Conservation (phyloP, 2,888 invertebrate genomes). For the Nephrotoma guestfalica region DNA sequence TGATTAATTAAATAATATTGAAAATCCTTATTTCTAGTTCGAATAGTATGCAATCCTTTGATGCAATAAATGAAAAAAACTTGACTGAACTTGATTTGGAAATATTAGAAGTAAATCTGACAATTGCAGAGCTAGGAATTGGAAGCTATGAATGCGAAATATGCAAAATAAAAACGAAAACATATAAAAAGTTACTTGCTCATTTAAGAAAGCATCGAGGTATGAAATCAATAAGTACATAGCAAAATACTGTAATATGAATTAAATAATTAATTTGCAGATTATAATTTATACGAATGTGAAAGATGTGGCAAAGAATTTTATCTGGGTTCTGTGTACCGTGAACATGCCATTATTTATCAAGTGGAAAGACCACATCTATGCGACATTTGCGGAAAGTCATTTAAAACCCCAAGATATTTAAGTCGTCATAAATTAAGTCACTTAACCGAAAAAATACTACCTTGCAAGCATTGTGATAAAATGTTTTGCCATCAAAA, state of each 20-base stretch:
- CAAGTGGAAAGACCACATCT: slow-evolving; percentile 42
- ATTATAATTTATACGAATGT: slow-evolving; percentile 44
- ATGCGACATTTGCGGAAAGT: slow-evolving; percentile 34
- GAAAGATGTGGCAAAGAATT: slow-evolving; percentile 42
- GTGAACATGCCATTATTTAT: slow-evolving; percentile 38
- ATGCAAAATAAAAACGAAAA: slow-evolving; percentile 29
- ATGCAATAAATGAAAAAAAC: background rate
- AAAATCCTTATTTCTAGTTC: background rate
- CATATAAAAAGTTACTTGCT: slow-evolving; percentile 36
- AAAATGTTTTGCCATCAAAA: slow-evolving; percentile 43
- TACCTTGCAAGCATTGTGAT: slow-evolving; percentile 40
- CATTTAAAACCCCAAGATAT: slow-evolving; percentile 38
- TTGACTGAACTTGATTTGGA: no score
- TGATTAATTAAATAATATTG: background rate
- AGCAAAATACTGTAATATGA: slow-evolving; percentile 42
- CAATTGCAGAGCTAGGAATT: slow-evolving; percentile 22
- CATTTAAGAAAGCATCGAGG: slow-evolving; percentile 39
- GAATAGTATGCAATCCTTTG: background rate
- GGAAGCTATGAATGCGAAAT: slow-evolving; percentile 27
- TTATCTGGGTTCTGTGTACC: slow-evolving; percentile 41
- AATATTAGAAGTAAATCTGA: background rate
- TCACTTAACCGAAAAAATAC: slow-evolving; percentile 37
- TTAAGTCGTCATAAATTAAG: slow-evolving; percentile 42
- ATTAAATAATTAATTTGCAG: slow-evolving; percentile 42
- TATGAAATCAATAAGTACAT: slow-evolving; percentile 40